Conservation (phyloP, 2,888 invertebrate species). For the Troides oblongomaculatus region DNA sequence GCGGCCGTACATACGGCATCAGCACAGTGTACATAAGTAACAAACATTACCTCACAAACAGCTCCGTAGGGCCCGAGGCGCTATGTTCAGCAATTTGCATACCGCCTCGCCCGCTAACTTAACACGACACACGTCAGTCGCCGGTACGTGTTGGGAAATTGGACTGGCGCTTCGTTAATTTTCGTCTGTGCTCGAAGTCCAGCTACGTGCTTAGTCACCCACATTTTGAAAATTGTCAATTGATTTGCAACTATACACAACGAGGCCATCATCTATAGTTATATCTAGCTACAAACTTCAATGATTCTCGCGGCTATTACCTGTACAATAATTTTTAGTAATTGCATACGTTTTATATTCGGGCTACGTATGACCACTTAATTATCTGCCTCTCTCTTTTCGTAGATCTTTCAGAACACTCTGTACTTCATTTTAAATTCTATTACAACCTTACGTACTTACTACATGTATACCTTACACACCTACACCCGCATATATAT, state of each 20-base stretch:
- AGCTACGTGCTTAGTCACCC: background rate
- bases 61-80: conserved; percentile 44
- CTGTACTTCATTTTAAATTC: too few species aligned
- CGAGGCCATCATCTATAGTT: background rate
- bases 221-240: conserved; percentile 6
- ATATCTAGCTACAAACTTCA: too few species aligned
- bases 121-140: conserved; percentile 56
- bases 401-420: too few species aligned
- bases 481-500: too few species aligned
- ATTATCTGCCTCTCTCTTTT: too few species aligned
- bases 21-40: conserved; percentile 46
- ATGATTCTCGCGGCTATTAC: too few species aligned
- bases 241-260: conserved; percentile 3
- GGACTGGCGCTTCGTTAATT: conserved; percentile 37
- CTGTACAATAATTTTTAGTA: too few species aligned
- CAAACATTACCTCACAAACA: conserved; percentile 66
- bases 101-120: conserved; percentile 57
- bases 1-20: conserved; percentile 45
- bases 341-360: too few species aligned
- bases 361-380: too few species aligned
- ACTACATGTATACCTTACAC: too few species aligned
- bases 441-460: too few species aligned
- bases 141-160: conserved; percentile 51
- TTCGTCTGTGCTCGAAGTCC: conserved; percentile 31
- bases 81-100: conserved; percentile 54